phyloP scores from a whole-genome alignment of 2,797 vertebrate genomes.

The Myotis planiceps region DNA sequence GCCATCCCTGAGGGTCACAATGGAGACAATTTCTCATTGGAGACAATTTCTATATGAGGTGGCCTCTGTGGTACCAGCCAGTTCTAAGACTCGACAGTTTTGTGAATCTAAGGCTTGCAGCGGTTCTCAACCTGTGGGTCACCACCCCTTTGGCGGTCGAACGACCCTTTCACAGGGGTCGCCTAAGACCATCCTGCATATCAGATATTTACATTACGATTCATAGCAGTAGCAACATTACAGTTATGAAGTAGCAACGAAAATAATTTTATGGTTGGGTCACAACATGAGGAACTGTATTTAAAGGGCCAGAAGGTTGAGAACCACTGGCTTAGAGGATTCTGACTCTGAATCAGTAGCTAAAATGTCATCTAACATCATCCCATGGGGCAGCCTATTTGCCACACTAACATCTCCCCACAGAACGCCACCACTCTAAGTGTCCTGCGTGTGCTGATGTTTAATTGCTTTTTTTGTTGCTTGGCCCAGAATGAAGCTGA shows the following conservation, averaged over 20 bases:
- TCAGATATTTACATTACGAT: too few species aligned
- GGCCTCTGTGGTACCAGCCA: not conserved
- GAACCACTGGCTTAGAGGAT: not conserved
- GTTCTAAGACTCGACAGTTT: not conserved
- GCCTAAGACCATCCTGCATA: too few species aligned
- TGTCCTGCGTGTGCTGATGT: constrained; percentile 32
- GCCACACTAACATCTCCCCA: constrained; percentile 52
- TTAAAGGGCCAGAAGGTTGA: too few species aligned
- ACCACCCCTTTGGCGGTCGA: too few species aligned
- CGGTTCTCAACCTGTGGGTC: too few species aligned
- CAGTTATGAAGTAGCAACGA: too few species aligned
- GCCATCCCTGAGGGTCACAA: not conserved
- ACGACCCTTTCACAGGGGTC: too few species aligned
- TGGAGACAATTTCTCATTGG: not conserved
- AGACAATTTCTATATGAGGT: not conserved
- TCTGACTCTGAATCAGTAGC: constrained; percentile 61
- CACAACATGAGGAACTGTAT: too few species aligned
- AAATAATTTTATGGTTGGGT: too few species aligned
- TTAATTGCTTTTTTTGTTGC: constrained; percentile 74
- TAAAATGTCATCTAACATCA: constrained; percentile 58
- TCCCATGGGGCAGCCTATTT: constrained; percentile 29
- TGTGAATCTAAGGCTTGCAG: not conserved
- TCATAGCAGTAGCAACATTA: too few species aligned
- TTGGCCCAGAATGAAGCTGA: constrained; percentile 56
- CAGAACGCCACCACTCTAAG: constrained; percentile 51